Conservation (phyloP, 2,888 invertebrate species). For the Hirtodrosophila histrioides region DNA sequence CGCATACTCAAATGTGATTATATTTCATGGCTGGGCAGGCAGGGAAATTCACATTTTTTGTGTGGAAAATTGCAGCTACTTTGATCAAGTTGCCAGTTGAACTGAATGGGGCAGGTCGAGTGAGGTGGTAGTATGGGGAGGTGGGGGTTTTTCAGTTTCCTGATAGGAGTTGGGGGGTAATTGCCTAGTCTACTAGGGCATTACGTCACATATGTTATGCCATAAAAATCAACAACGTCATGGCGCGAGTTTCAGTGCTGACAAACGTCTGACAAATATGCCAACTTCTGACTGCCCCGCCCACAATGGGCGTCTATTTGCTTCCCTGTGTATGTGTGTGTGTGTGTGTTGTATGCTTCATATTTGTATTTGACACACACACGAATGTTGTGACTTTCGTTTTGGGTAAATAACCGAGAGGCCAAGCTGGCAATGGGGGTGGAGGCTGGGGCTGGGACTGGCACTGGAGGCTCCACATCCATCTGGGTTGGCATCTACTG, state of each 20-base stretch:
- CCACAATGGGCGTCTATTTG: constrained; percentile 1
- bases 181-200: constrained; percentile 26
- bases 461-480: neutral
- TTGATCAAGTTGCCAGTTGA: constrained; percentile 29
- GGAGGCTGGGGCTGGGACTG: too few species aligned
- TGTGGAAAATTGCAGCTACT: constrained; percentile 30
- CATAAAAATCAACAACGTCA: constrained; percentile 51
- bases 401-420: constrained; percentile 53
- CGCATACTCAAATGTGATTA: constrained; percentile 38
- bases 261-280: constrained; percentile 63
- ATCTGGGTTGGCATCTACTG: constrained; percentile 18
- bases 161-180: constrained; percentile 5
- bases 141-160: neutral
- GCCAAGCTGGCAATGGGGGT: neutral
- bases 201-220: constrained; percentile 46
- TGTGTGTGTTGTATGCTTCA: constrained; percentile 43
- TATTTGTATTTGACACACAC: constrained; percentile 63
- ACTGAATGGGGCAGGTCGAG: neutral
- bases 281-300: constrained; percentile 33
- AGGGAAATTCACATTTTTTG: constrained; percentile 13
- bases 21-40: constrained; percentile 39
- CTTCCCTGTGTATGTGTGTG: constrained; percentile 7
- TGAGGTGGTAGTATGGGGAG: neutral
- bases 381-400: constrained; percentile 58
- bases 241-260: constrained; percentile 22